Conservation (phyloP, 2,113 vertebrate species). For the Leptocoma aspasia region DNA sequence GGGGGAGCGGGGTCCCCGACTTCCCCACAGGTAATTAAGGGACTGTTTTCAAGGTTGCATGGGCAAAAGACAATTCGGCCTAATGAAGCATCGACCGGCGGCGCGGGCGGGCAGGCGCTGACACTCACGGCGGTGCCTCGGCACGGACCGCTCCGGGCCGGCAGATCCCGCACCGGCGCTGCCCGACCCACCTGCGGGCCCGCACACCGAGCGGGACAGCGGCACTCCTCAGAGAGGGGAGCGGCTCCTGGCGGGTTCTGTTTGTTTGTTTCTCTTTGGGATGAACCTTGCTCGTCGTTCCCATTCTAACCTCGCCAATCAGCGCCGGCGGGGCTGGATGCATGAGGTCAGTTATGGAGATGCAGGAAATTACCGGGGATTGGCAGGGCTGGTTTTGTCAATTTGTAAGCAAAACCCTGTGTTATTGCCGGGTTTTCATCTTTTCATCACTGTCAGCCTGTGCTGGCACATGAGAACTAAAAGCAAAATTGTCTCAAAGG, state of each 20-base stretch:
- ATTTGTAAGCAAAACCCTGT: conserved; percentile 52
- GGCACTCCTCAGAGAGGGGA: not conserved
- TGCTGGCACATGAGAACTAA: not conserved
- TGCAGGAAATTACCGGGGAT: conserved; percentile 39
- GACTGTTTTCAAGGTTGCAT: conserved; percentile 77
- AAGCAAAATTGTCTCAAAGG: not conserved
- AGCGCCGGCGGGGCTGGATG: not conserved
- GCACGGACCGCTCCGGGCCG: not conserved
- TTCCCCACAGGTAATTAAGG: conserved; percentile 77
- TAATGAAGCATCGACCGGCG: conserved; percentile 77
- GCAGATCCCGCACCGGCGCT: conserved; percentile 17
- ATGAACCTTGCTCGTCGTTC: conserved; percentile 11
- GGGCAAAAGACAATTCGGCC: conserved; percentile 73
- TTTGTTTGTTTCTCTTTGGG: not conserved
- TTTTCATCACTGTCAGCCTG: conserved; percentile 15
- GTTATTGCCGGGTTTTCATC: conserved; percentile 16
- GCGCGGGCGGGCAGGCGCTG: conserved; percentile 60
- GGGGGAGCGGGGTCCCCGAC: conserved; percentile 42
- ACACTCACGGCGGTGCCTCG: conserved; percentile 48
- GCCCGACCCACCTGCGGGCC: not conserved
- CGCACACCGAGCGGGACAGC: not conserved
- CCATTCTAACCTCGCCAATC: conserved; percentile 47
- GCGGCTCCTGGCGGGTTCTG: not conserved
- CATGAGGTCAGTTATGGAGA: conserved; percentile 62
- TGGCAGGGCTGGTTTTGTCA: conserved; percentile 21